Evolutionary conservation across 2,797 vertebrate genomes (phyloP), one percentile per base, ranked within the genome.

Genomic region (Anabas testudineus): DNA sequence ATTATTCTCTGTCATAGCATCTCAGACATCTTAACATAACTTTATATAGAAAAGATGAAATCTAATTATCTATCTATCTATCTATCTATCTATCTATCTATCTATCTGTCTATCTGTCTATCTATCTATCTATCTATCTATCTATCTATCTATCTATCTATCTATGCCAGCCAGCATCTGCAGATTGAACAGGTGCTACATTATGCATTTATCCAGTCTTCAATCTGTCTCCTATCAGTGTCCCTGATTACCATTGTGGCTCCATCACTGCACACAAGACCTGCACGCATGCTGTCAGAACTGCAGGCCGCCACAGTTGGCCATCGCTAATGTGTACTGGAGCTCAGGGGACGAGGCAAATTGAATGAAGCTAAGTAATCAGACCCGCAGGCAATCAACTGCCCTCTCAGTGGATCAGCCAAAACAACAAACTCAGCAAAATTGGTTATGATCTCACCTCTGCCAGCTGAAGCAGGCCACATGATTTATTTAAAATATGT

Each of bases 351-450:
- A 84, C 77, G 5, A 43, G 59, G 26, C 55, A 78, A 76, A 85
- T 66, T 81, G 34, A 81, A 67, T 71, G 51, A 74, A 76, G 69
- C 45, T 39, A 69, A 87, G 64, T 85, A 70, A 83, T 89, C 73
- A 84, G 74, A 79, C 72, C 63, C 18, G 12, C 65, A 66, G 62
- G 78, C 64, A 75, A 84, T 86, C 73, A 89, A 42, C 54, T 60
- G 57, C 16, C 37, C 42, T 61, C 59, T 82, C 61, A 62, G 57
- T 72, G 66, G 34, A 76, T 71, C 71, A 56, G 54, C 47, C 57
- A 68, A 78, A 86, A 78, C 43, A 76, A 76, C 51, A 73, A 64
- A 77, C 64, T 82, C 49, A 76, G 71, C 69, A 63, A 41, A 67
- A 81, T 37, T 61, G 75, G 42, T 74, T 56, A 49, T 63, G 74